A percentile compares a stretch with the other conserved stretches of the same genome.
Evolutionary conservation across 2,797 vertebrate species (phyloP).

Genomic region (Gadopsis bispinosus): DNA sequence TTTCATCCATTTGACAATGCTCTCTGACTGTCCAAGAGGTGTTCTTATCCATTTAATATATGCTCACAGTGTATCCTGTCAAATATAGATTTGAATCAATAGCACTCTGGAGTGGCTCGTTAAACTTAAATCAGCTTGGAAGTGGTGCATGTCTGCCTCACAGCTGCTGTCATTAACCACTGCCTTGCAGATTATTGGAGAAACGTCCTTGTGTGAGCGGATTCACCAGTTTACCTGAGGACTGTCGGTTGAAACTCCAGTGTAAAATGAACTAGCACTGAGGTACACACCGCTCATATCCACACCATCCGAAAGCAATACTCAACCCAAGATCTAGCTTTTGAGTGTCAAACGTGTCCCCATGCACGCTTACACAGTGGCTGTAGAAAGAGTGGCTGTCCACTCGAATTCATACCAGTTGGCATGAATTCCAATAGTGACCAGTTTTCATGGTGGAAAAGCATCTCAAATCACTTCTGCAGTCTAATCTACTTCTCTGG

Average conservation of each 20-base stretch:
- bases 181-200: slow-evolving; percentile 86
- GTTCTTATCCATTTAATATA: slow-evolving; percentile 88
- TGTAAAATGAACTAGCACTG: slow-evolving; percentile 41
- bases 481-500: neutral
- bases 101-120: slow-evolving; percentile 88
- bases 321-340: neutral
- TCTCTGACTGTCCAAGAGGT: slow-evolving; percentile 80
- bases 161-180: slow-evolving; percentile 88
- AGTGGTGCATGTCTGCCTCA: slow-evolving; percentile 87
- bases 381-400: slow-evolving; percentile 12
- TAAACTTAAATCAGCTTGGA: slow-evolving; percentile 90
- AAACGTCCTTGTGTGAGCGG: slow-evolving; percentile 84
- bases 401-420: slow-evolving; percentile 29
- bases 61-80: slow-evolving; percentile 88
- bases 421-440: slow-evolving; percentile 8
- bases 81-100: slow-evolving; percentile 91
- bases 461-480: neutral
- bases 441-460: slow-evolving; percentile 13
- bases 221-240: slow-evolving; percentile 78
- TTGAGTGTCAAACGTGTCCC: slow-evolving; percentile 1
- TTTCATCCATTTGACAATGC: slow-evolving; percentile 73
- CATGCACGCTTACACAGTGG: slow-evolving; percentile 3
- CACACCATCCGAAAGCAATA: slow-evolving; percentile 39
- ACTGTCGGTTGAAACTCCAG: slow-evolving; percentile 55
- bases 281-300: slow-evolving; percentile 42